These are phyloP conservation scores for Leptonema lineaticorne DNA, from an alignment of 1,140 invertebrate genomes.

Conservation along the genomic window DNA sequence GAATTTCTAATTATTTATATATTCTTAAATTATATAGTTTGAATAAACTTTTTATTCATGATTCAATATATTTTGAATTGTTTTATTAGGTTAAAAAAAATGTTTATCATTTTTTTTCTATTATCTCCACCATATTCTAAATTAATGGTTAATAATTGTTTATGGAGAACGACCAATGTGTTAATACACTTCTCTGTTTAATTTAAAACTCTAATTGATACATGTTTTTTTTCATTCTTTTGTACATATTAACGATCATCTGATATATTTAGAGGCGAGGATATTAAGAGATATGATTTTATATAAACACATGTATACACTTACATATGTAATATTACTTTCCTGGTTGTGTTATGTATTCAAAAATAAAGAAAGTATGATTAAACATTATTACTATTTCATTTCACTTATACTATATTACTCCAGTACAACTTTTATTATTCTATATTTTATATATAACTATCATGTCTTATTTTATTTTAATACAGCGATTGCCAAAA, in stretches of 20 bases:
- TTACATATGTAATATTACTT: constrained; percentile 11
- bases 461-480: neutral
- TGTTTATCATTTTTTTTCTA: neutral
- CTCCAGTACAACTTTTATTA: too few species aligned
- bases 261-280: constrained; percentile 2
- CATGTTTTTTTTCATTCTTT: neutral
- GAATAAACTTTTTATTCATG: too few species aligned
- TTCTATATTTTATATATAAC: too few species aligned
- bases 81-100: neutral
- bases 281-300: neutral
- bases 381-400: neutral
- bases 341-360: constrained; percentile 17
- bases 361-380: neutral
- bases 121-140: neutral
- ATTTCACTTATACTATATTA: too few species aligned
- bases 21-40: too few species aligned
- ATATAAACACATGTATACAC: neutral
- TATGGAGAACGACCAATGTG: neutral
- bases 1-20: too few species aligned
- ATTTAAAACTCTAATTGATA: neutral
- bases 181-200: neutral
- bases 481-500: neutral
- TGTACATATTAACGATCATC: neutral
- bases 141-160: neutral
- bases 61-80: neutral